Conservation (phyloP, 2,888 invertebrate genomes). For the Ennomos quercinarius region DNA sequence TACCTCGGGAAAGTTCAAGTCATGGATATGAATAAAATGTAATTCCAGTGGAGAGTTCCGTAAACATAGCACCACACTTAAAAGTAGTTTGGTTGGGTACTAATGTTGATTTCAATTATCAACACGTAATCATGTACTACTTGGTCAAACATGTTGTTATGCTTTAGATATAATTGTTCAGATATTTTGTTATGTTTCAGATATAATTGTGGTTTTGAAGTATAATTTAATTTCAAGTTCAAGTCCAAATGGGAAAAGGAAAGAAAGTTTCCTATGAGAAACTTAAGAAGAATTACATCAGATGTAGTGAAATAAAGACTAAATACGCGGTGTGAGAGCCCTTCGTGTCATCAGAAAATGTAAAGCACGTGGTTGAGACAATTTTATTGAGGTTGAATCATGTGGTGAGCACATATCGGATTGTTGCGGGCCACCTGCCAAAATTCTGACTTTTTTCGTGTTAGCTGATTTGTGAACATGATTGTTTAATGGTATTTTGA, state of each 20-base stretch:
- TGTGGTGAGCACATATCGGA: slow-evolving; percentile 19
- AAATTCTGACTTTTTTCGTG: slow-evolving; percentile 10
- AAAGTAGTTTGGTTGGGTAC: no score
- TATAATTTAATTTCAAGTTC: no score
- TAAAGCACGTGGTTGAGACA: slow-evolving; percentile 34
- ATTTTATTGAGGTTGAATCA: slow-evolving; percentile 31
- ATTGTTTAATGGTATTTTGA: neutral
- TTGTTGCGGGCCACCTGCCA: slow-evolving; percentile 18
- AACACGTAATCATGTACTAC: no score
- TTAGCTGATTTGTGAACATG: slow-evolving; percentile 14
- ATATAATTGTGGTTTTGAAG: no score
- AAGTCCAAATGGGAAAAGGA: neutral
- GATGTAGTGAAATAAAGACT: slow-evolving; percentile 7
- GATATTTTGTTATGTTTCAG: no score
- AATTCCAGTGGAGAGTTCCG: no score
- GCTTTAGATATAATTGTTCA: no score
- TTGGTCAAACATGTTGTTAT: no score
- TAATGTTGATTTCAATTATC: no score
- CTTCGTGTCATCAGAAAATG: slow-evolving; percentile 9
- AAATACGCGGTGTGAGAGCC: slow-evolving; percentile 8
- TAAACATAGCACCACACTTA: no score
- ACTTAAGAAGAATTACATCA: slow-evolving; percentile 7
- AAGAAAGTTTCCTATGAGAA: slow-evolving; percentile 13
- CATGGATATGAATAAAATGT: no score
- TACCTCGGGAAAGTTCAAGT: no score